A percentile compares a stretch with the other conserved stretches of the same genome.
phyloP scores from a whole-genome alignment of 2,797 vertebrate genomes.

The Sebastes umbrosus region DNA sequence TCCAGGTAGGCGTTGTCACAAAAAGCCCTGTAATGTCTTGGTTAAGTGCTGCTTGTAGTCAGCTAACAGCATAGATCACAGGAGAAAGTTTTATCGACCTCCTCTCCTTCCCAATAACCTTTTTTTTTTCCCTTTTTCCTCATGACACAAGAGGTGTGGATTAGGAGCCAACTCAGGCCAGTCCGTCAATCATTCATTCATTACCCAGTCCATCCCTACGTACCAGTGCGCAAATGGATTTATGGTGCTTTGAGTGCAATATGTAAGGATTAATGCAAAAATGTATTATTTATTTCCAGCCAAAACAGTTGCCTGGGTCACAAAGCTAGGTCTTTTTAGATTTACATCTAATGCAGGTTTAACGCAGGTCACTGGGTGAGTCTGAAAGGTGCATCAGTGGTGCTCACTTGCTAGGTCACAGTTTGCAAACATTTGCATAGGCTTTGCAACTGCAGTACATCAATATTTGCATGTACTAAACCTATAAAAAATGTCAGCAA shows the following conservation, averaged over 20 bases:
- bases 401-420: neutral
- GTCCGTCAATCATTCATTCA: neutral
- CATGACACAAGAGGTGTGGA: neutral
- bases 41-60: conserved; percentile 35
- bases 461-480: conserved; percentile 4
- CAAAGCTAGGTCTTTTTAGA: neutral
- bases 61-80: conserved; percentile 26
- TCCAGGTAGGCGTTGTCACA: conserved; percentile 2
- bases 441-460: neutral
- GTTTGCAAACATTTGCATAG: neutral
- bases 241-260: neutral
- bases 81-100: conserved; percentile 40
- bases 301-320: neutral
- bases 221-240: conserved; percentile 4
- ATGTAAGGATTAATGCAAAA: neutral
- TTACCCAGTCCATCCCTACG: neutral
- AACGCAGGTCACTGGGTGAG: neutral
- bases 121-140: neutral
- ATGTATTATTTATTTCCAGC: neutral
- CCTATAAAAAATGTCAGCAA: neutral
- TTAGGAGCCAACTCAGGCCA: conserved; percentile 11
- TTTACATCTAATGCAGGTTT: neutral
- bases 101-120: neutral
- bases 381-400: neutral
- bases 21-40: conserved; percentile 11